Evolutionary conservation across 2,797 vertebrate species (phyloP), one percentile per base, ranked within the genome.

Genomic region (Centroberyx gerrardi): DNA sequence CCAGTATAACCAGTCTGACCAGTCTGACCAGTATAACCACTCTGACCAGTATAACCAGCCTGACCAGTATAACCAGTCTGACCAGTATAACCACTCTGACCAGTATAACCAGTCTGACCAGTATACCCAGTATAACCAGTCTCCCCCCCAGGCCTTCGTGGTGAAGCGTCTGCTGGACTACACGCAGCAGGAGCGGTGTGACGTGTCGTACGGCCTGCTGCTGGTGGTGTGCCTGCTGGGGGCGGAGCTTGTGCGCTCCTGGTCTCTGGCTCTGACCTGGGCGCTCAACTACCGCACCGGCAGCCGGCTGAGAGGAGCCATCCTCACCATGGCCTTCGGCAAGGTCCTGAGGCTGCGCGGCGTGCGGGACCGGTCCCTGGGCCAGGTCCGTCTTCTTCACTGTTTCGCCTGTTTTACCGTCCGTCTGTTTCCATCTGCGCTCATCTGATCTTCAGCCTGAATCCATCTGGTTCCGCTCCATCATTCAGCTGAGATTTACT

Each of bases 91-190:
- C 22, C 22, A 22, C 1, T 22, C 22, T 22, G 22, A 22, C 22
- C 22, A 22, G 22, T 22, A 22, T 22, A 22, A 22, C 22, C 22
- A 22, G 22, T 22, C 22, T 22, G 22, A 22, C 22, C 22, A 22
- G 22, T 22, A 22, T 22, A 22, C 22, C 22, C 22, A 22, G 22
- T 22, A 22, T 22, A 22, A 22, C 22, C 22, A 22, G 22, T 22
- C 22, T 22, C 1, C 95, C 95, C 95, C 33, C 82, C 95, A 98
- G 97, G 97, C 97, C 1, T 97, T 98, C 42, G 93, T 98, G 94
- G 97, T 98, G 94, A 97, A 96, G 90, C 96, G 96, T 58, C 95
- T 98, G 71, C 91, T 98, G 92, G 97, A 98, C 88, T 98, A 98
- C 66, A 96, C 96, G 59, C 95, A 97, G 87, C 93, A 92, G 89